Percentiles rank a stretch among this genome's conserved stretches.
phyloP scores from a whole-genome alignment of 30 jellyfish, hydroid and myxozoan genomes.

The Hydra vulgaris region DNA sequence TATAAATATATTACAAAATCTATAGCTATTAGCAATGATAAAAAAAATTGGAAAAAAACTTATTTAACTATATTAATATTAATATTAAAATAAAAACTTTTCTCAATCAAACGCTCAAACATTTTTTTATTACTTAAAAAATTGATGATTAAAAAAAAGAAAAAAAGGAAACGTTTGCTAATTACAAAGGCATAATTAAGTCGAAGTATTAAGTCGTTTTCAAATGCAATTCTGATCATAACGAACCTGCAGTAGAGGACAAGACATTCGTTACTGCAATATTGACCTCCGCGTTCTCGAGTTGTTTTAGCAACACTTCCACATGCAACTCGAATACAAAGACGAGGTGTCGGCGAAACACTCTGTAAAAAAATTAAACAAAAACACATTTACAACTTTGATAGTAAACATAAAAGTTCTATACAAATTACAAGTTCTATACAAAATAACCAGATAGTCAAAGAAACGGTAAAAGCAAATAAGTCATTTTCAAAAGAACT shows the following conservation, averaged over 20 bases:
- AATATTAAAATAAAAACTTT: not conserved
- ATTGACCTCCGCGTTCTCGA: slow-evolving; percentile 74
- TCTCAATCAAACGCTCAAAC: not conserved
- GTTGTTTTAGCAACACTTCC: slow-evolving; percentile 48
- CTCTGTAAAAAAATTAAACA: slow-evolving; percentile 17
- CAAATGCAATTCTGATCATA: not conserved
- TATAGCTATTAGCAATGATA: no score
- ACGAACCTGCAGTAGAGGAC: slow-evolving; percentile 74
- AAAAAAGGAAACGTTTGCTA: not conserved
- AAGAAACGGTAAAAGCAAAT: no score
- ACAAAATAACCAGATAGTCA: no score
- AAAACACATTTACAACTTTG: not conserved
- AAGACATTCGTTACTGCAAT: slow-evolving; percentile 71
- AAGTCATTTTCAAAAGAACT: no score
- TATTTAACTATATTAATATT: no score
- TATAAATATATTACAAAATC: no score
- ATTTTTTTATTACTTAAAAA: not conserved
- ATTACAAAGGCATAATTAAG: not conserved
- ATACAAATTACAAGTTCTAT: no score
- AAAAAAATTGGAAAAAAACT: no score
- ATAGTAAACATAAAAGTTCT: no score
- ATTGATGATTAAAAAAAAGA: no score
- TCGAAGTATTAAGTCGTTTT: not conserved
- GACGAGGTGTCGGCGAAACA: slow-evolving; percentile 31
- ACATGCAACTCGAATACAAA: slow-evolving; percentile 48